These are phyloP conservation scores for Leptopilina drosophilae DNA, from an alignment of 2,888 invertebrate species.

Conservation along the genomic window DNA sequence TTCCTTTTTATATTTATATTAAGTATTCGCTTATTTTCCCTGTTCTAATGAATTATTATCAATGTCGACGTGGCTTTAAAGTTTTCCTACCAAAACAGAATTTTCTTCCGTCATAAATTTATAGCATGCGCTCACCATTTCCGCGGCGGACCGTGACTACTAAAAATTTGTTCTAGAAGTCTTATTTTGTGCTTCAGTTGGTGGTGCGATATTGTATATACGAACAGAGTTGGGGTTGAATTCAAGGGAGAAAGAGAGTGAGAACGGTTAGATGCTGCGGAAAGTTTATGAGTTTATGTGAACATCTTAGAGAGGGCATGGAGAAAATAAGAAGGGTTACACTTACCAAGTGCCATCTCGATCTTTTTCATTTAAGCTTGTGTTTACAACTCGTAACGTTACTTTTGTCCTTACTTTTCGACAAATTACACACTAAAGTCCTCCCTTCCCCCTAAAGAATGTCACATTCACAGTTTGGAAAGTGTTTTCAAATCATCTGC, in stretches of 20 bases:
- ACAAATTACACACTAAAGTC: constrained; percentile 48
- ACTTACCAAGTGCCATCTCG: constrained; percentile 64
- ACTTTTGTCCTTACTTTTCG: constrained; percentile 40
- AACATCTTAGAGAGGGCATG: constrained; percentile 53
- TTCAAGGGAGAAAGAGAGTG: neutral
- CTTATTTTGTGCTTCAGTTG: constrained; percentile 46
- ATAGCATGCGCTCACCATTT: neutral
- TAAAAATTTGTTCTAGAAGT: constrained; percentile 49
- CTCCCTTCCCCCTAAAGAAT: too few relatives aligned
- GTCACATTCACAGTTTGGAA: constrained; percentile 43
- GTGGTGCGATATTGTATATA: constrained; percentile 43
- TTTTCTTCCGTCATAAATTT: neutral
- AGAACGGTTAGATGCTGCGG: constrained; percentile 43
- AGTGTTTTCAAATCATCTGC: too few relatives aligned
- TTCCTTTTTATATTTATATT: too few relatives aligned
- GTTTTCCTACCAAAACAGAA: constrained; percentile 4
- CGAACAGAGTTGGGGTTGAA: constrained; percentile 37
- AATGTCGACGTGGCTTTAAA: neutral
- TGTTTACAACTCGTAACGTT: constrained; percentile 67
- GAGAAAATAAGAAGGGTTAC: constrained; percentile 62
- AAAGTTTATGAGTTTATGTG: constrained; percentile 69
- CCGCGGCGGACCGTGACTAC: constrained; percentile 25
- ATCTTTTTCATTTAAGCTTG: constrained; percentile 69
- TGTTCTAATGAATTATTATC: neutral
- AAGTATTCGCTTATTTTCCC: neutral